phyloP scores from a whole-genome alignment of 2,113 vertebrate genomes.

The Eptesicus fuscus region DNA sequence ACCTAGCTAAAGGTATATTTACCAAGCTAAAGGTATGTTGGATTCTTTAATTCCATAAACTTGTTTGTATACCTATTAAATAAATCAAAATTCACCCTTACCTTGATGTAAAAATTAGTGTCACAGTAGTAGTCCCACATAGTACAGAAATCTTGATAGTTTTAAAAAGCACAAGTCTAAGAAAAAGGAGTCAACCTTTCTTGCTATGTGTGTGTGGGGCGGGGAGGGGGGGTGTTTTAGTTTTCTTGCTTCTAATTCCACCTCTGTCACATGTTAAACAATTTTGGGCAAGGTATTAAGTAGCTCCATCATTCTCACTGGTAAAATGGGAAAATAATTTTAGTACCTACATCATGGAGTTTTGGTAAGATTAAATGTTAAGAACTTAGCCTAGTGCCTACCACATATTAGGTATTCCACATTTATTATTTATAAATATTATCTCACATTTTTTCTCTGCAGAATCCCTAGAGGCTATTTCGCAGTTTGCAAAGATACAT shows the following conservation, averaged over 20 bases:
- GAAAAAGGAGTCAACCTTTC: neutral
- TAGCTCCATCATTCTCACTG: neutral
- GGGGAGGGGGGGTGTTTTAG: too few relatives aligned
- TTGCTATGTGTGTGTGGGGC: neutral
- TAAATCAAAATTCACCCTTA: slow-evolving; percentile 12
- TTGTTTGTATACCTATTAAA: neutral
- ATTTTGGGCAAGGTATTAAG: neutral
- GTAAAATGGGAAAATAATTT: neutral
- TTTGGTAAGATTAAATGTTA: neutral
- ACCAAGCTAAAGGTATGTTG: neutral
- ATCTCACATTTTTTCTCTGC: neutral
- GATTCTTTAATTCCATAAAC: neutral
- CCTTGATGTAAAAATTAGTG: neutral
- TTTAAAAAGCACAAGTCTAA: neutral
- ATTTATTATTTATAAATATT: neutral
- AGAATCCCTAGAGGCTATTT: neutral
- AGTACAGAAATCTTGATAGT: neutral
- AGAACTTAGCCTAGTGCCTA: neutral
- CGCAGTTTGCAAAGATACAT: neutral
- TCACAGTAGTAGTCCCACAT: neutral
- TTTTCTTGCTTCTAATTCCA: neutral
- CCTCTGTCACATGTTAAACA: neutral
- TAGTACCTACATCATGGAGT: neutral
- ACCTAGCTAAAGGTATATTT: neutral
- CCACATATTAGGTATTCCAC: neutral